A percentile compares a stretch with the other conserved stretches of the same genome.
Conservation (phyloP, 1,140 invertebrate species). For the Listronotus oregonensis region DNA sequence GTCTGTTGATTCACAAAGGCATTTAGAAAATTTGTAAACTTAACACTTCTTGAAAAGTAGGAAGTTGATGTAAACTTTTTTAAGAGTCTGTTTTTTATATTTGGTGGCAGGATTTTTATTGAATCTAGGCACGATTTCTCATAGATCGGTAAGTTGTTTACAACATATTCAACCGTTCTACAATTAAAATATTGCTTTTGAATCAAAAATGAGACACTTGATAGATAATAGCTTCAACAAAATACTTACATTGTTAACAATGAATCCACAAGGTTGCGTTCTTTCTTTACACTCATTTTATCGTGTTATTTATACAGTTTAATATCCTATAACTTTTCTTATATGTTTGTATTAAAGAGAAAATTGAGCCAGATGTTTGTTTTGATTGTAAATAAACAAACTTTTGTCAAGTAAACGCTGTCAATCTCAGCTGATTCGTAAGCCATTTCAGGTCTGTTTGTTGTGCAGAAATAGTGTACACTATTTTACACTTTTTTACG, state of each 20-base stretch:
- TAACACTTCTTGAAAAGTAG: conserved; percentile 18
- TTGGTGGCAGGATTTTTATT: conserved; percentile 30
- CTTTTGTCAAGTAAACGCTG: no score
- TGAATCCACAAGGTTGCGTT: conserved; percentile 18
- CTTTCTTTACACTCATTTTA: conserved; percentile 13
- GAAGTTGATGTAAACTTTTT: conserved; percentile 25
- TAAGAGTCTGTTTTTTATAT: conserved; percentile 34
- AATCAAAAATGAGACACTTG: no score
- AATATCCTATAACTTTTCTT: not conserved
- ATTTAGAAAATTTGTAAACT: conserved; percentile 26
- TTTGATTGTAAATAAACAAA: no score
- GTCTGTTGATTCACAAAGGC: conserved; percentile 26
- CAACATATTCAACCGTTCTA: conserved; percentile 29
- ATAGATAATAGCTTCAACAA: no score
- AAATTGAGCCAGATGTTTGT: no score
- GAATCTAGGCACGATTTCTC: conserved; percentile 14
- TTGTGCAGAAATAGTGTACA: no score
- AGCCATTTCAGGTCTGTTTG: no score
- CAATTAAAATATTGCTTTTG: conserved; percentile 9
- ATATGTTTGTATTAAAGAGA: no score
- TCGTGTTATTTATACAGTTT: not conserved
- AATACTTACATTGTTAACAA: conserved; percentile 32
- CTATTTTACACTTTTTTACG: no score
- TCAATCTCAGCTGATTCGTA: no score
- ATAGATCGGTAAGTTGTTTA: conserved; percentile 33